Base-by-base conservation (phyloP, 2,797 vertebrate species). In the Carapus acus region DNA sequence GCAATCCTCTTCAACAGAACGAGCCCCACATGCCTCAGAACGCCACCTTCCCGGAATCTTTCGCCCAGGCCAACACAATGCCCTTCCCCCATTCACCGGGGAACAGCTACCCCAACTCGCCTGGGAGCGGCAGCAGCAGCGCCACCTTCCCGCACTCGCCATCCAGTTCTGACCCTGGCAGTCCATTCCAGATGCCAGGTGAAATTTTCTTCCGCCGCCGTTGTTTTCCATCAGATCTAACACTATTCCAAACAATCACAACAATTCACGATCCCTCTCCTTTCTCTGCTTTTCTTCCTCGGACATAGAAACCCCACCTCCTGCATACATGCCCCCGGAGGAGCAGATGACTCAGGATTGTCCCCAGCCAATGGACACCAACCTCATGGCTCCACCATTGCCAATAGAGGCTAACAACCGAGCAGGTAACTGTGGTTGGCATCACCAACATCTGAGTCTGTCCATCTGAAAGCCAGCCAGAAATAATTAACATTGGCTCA, bases 161-260 rank as follows among this genome's bases (percentile, higher is more conserved):
- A 8, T 90, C 91, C 85, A 98, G 92, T 86, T 92, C 96, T 0
- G 95, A 97, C 66, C 95, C 96, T 0, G 93, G 91, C 73, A 99
- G 96, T 76, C 96, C 96, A 55, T 98, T 99, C 79, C 96, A 98
- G 80, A 95, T 99, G 87, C 94, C 96, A 91, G 96, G 96, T 98
- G 80, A 69, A 69, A 56, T 19, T 11, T 8, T 36, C 6, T 48
- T 3, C 6, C 4, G n/a, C 51, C 44, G n/a, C n/a, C n/a, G n/a
- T n/a, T n/a, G n/a, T n/a, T n/a, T n/a, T n/a, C 16, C 2, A 24
- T 23, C 8, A 1, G 18, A 6, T 4, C 29, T 4, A 49, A 19
- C n/a, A n/a, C n/a, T n/a, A n/a, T n/a, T n/a, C n/a, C n/a, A n/a
- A n/a, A n/a, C 24, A 27, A 27, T 4, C 34, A 36, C 34, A 48